These are phyloP conservation scores for Numenius phaeopus DNA, from an alignment of 2,797 vertebrate genomes.

Conservation along the genomic window DNA sequence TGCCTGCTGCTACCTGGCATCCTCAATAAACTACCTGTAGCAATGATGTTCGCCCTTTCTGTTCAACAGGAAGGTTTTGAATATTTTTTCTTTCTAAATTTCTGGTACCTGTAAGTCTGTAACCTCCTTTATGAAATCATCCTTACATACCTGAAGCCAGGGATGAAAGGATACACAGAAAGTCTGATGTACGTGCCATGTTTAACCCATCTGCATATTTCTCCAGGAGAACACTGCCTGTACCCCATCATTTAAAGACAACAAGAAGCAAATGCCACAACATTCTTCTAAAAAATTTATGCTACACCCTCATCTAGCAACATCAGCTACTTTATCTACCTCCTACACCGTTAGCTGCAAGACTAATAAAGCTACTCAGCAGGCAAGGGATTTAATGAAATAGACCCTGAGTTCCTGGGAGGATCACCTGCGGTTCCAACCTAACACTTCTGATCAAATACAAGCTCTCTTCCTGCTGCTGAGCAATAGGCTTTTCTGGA, in stretches of 20 bases:
- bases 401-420: conserved; percentile 47
- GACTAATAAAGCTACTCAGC: conserved; percentile 68
- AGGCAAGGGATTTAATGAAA: conserved; percentile 70
- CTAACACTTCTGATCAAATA: conserved; percentile 64
- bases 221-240: neutral
- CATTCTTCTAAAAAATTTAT: conserved; percentile 29
- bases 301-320: conserved; percentile 24
- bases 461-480: conserved; percentile 44
- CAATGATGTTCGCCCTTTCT: conserved; percentile 13
- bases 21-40: conserved; percentile 35
- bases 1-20: conserved; percentile 18
- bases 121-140: conserved; percentile 27
- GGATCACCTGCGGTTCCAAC: conserved; percentile 54
- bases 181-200: neutral
- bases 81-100: conserved; percentile 12
- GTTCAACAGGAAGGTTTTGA: neutral
- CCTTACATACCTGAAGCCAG: neutral
- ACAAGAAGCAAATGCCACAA: conserved; percentile 25
- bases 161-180: neutral
- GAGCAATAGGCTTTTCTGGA: conserved; percentile 32
- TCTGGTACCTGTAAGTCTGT: neutral
- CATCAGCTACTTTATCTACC: conserved; percentile 49
- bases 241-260: conserved; percentile 19
- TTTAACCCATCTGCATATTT: neutral
- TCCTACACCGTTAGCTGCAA: conserved; percentile 42